These are phyloP conservation scores for Drosophila meridionalis DNA, from an alignment of 2,888 invertebrate species.

Conservation along the genomic window DNA sequence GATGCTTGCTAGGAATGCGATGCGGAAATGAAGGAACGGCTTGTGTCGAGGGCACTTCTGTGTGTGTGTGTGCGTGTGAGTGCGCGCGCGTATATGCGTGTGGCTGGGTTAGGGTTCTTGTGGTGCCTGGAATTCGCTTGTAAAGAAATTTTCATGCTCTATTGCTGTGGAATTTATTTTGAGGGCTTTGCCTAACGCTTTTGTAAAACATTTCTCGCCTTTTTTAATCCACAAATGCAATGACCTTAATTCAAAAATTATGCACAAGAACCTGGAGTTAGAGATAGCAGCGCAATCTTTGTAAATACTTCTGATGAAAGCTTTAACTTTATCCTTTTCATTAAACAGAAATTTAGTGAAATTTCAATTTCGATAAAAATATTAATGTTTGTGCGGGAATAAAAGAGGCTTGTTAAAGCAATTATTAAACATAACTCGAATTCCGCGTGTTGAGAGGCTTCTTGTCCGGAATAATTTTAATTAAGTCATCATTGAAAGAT, in stretches of 20 bases:
- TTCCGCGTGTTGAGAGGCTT: neutral
- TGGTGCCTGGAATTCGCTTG: slow-evolving; percentile 56
- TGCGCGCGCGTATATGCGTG: slow-evolving; percentile 4
- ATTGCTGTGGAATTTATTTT: slow-evolving; percentile 44
- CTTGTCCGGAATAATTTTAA: neutral
- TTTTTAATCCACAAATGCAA: slow-evolving; percentile 36
- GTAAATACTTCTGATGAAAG: slow-evolving; percentile 9
- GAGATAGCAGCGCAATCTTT: slow-evolving; percentile 1
- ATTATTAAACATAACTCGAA: neutral
- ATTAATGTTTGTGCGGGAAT: neutral
- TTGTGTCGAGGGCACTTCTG: slow-evolving; percentile 18
- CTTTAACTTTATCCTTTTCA: slow-evolving; percentile 13
- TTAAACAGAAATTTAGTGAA: neutral
- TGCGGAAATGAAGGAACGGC: slow-evolving; percentile 38
- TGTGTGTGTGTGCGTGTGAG: slow-evolving; percentile 5
- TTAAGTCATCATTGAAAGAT: neutral
- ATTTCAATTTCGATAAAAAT: neutral
- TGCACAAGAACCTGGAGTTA: slow-evolving; percentile 27
- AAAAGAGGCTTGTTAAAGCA: neutral
- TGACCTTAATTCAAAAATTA: slow-evolving; percentile 49
- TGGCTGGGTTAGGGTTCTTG: slow-evolving; percentile 6
- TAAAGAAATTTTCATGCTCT: slow-evolving; percentile 36
- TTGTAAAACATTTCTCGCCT: slow-evolving; percentile 21
- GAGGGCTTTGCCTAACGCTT: slow-evolving; percentile 14
- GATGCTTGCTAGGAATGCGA: slow-evolving; percentile 52